These are phyloP conservation scores for Ptychadena robeensis DNA, from an alignment of 2,797 vertebrate genomes.

Conservation along the genomic window DNA sequence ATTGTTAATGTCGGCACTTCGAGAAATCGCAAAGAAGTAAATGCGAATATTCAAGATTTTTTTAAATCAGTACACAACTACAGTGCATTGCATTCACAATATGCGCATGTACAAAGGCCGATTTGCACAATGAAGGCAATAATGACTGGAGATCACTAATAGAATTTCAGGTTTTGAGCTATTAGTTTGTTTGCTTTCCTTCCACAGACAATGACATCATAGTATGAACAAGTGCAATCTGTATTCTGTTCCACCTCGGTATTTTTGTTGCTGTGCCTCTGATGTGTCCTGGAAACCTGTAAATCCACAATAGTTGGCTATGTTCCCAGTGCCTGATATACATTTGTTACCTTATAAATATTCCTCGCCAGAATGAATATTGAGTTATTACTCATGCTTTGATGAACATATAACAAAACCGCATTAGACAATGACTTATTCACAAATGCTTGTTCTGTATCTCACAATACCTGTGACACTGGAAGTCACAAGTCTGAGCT, in stretches of 20 bases:
- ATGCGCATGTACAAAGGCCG: too few relatives aligned
- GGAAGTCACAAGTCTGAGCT: not conserved
- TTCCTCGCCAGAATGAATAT: not conserved
- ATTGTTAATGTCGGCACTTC: too few relatives aligned
- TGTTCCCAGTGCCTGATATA: not conserved
- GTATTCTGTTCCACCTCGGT: not conserved
- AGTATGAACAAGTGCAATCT: not conserved
- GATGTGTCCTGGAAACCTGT: not conserved
- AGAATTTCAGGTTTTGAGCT: too few relatives aligned
- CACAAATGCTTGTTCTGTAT: slow-evolving; percentile 11
- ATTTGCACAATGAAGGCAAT: too few relatives aligned
- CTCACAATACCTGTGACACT: slow-evolving; percentile 17
- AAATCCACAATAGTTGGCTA: not conserved
- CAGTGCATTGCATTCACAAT: too few relatives aligned
- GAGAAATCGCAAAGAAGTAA: too few relatives aligned
- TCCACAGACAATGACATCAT: not conserved
- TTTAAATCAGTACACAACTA: too few relatives aligned
- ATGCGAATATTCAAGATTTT: too few relatives aligned
- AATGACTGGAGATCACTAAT: not conserved
- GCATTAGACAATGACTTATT: slow-evolving; percentile 15
- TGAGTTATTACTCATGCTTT: slow-evolving; percentile 3
- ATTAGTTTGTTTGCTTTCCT: not conserved
- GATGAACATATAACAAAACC: not conserved
- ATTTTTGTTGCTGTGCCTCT: not conserved
- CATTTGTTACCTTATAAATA: not conserved